Conservation (phyloP, 2,888 invertebrate genomes). For the Beris chalybata region DNA sequence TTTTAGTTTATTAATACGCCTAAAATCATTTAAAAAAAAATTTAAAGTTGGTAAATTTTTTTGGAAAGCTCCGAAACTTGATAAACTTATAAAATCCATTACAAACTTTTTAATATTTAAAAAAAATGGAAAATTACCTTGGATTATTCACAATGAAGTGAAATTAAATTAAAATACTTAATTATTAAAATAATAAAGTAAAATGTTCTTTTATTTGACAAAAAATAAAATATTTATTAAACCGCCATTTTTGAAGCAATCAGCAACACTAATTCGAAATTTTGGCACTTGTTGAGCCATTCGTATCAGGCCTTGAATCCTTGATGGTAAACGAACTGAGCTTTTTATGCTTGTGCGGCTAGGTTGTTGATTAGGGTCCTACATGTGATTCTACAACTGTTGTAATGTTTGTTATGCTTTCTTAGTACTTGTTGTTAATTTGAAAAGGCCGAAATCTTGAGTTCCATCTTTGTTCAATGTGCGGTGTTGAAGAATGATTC, state of each 20-base stretch:
- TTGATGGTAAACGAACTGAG: conserved; percentile 48
- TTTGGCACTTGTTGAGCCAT: conserved; percentile 49
- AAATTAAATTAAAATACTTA: too few species aligned
- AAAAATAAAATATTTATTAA: not conserved
- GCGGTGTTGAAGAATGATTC: conserved; percentile 60
- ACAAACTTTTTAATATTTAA: too few species aligned
- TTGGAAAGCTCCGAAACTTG: too few species aligned
- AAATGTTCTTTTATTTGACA: not conserved
- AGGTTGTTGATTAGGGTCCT: conserved; percentile 50
- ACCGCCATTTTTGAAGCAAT: conserved; percentile 1
- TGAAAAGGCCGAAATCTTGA: conserved; percentile 56
- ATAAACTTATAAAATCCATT: too few species aligned
- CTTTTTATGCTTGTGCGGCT: conserved; percentile 43
- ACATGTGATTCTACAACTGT: conserved; percentile 51
- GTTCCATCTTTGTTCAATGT: conserved; percentile 58
- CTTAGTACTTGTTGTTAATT: conserved; percentile 52
- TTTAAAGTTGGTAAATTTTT: too few species aligned
- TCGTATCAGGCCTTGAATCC: conserved; percentile 54
- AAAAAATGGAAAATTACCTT: too few species aligned
- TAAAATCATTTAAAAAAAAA: too few species aligned
- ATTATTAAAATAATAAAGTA: too few species aligned
- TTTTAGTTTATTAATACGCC: too few species aligned
- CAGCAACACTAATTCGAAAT: not conserved
- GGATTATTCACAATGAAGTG: too few species aligned
- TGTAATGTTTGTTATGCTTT: conserved; percentile 45